Conservation (phyloP, 2,113 vertebrate genomes). For the Bettongia penicillata region DNA sequence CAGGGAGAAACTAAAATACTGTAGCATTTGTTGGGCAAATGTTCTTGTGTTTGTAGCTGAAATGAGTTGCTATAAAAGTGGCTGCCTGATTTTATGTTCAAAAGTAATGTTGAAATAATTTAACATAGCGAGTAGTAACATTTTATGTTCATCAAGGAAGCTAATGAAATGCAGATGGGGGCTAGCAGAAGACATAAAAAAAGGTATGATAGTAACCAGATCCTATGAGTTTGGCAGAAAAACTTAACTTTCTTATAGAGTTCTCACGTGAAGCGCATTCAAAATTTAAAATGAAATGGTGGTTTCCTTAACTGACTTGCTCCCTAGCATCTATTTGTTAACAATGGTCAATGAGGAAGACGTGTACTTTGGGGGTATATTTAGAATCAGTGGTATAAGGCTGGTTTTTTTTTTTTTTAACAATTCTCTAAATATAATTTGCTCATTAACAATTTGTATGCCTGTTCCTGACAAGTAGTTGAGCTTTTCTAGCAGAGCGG, state of each 20-base stretch:
- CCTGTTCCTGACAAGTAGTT: not conserved
- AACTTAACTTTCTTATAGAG: not conserved
- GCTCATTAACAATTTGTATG: not conserved
- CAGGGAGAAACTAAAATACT: constrained; percentile 55
- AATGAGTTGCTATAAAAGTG: constrained; percentile 34
- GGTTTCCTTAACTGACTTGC: not conserved
- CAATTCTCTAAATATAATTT: not conserved
- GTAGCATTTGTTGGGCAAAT: constrained; percentile 41
- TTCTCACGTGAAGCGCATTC: not conserved
- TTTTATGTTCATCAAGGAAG: constrained; percentile 13
- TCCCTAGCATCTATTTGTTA: not conserved
- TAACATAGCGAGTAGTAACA: not conserved
- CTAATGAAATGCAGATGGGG: constrained; percentile 3
- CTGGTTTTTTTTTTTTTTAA: not conserved
- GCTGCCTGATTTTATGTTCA: constrained; percentile 12
- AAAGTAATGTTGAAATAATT: constrained; percentile 19
- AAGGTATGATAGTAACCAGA: not conserved
- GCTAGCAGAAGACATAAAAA: not conserved
- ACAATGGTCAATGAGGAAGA: not conserved
- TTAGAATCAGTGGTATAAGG: not conserved
- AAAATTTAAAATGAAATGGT: not conserved
- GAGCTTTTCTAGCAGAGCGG: not conserved
- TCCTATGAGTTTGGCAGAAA: not conserved
- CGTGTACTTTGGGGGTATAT: not conserved
- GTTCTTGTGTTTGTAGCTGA: constrained; percentile 38